These are phyloP conservation scores for Linyphia triangularis DNA, from an alignment of 2,888 invertebrate species.

Conservation along the genomic window DNA sequence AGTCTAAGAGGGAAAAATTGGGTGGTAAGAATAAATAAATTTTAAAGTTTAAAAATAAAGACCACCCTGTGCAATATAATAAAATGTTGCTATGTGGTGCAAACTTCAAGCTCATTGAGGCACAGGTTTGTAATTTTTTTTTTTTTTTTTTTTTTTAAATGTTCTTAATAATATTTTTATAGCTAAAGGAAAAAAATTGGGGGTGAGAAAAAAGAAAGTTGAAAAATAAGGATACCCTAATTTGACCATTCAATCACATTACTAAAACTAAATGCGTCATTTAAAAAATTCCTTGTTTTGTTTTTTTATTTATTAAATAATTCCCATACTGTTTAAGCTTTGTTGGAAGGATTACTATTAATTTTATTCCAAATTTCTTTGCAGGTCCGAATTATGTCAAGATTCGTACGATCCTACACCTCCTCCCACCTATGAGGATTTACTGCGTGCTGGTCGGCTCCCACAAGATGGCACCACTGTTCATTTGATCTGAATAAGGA, in stretches of 20 bases:
- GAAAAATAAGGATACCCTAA: too few relatives aligned
- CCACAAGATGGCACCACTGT: constrained; percentile 74
- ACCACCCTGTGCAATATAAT: too few relatives aligned
- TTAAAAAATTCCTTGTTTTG: neutral
- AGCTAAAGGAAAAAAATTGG: too few relatives aligned
- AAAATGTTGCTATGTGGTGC: too few relatives aligned
- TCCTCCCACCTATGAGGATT: constrained; percentile 70
- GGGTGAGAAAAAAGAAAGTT: too few relatives aligned
- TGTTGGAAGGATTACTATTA: neutral
- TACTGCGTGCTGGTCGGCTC: constrained; percentile 62
- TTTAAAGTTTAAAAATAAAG: too few relatives aligned
- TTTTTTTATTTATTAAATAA: neutral
- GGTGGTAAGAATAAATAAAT: too few relatives aligned
- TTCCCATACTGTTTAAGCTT: neutral
- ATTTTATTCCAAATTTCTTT: neutral
- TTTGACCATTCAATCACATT: neutral
- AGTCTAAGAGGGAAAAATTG: too few relatives aligned
- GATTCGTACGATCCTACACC: constrained; percentile 60
- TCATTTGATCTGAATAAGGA: constrained; percentile 64
- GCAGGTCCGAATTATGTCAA: constrained; percentile 64
- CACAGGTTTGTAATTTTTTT: too few relatives aligned
- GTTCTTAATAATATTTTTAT: too few relatives aligned
- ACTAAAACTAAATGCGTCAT: neutral
- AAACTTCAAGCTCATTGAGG: too few relatives aligned
- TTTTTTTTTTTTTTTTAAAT: too few relatives aligned